Conservation (phyloP, 2,797 vertebrate species). For the Microtus obscurus region DNA sequence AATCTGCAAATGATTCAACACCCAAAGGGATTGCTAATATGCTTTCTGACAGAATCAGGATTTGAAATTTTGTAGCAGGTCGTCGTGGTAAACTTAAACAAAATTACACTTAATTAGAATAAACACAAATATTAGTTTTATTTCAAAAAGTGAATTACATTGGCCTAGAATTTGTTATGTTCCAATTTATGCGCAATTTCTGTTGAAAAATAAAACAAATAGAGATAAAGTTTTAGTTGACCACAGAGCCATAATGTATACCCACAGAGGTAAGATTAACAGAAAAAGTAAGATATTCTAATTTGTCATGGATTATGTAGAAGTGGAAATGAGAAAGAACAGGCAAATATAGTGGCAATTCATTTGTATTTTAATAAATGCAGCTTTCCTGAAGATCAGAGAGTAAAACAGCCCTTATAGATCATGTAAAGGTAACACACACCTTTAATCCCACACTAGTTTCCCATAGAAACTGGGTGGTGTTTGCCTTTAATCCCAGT, state of each 20-base stretch:
- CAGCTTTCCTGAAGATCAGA: no score
- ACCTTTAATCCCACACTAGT: no score
- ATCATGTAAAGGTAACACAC: no score
- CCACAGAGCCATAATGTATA: neutral
- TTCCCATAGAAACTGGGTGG: no score
- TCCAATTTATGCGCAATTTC: neutral
- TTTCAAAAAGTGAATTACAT: neutral
- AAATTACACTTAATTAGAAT: constrained; percentile 32
- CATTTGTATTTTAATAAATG: no score
- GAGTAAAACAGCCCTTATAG: no score
- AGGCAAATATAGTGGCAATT: no score
- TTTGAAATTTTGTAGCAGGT: constrained; percentile 44
- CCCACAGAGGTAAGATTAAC: constrained; percentile 6
- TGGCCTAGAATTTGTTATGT: neutral
- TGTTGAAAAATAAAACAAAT: neutral
- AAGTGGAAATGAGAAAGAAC: constrained; percentile 41
- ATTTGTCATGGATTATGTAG: neutral
- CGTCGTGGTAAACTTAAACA: constrained; percentile 33
- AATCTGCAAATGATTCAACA: constrained; percentile 45
- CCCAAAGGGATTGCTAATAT: constrained; percentile 46
- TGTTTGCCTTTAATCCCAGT: no score
- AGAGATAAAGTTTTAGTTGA: neutral
- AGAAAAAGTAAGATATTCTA: constrained; percentile 33
- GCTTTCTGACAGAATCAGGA: constrained; percentile 18
- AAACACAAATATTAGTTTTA: constrained; percentile 34